Base-by-base conservation (phyloP, 2,797 vertebrate species). In the Neoniphon sammara region DNA sequence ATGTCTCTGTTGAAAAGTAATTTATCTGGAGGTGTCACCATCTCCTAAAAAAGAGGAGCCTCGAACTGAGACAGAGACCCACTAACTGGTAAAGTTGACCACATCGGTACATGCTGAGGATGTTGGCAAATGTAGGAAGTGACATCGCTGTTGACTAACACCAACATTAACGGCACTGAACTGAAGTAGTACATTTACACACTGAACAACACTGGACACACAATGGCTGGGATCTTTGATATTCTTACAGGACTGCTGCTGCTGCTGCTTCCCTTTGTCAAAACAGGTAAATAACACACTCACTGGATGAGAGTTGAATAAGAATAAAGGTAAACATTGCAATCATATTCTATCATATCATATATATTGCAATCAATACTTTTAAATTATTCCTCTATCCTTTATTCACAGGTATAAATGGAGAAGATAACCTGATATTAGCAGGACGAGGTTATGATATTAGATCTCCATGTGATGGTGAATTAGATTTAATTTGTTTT, bases 121-220 rank as follows among this genome's bases (percentile, higher is more conserved):
- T 34, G 31, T 85, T 88, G 55, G 21, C 53, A 74, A 82, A 83
- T 1, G 7, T 63, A 81, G 77, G 87, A 90, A 81, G 55, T 70
- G n/a, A 31, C 23, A 15, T 54, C 52, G 47, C 14, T 54, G 18
- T 75, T 84, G 53, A 57, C 44, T 9, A 55, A 76, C 2, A 2
- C 15, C 23, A 8, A 61, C 20, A 1, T 6, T 21, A 20, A 21
- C 1, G 11, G 8, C 18, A 36, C 10, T 0, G 59, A 4, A 36
- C 10, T 0, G 59, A 4, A 17, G 47, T 55, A 21, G 36, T 12
- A 7, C 14, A 8, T 64, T 21, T 42, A 17, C 39, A 60, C 8
- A 34, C 12, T 14, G 5, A 56, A 23, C 54, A 44, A 8, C 53
- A 56, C n/a, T 5, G 1, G 44, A 44, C 27, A 50, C 23, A 56